These are phyloP conservation scores for Falco naumanni DNA, from an alignment of 2,797 vertebrate species.

Conservation along the genomic window DNA sequence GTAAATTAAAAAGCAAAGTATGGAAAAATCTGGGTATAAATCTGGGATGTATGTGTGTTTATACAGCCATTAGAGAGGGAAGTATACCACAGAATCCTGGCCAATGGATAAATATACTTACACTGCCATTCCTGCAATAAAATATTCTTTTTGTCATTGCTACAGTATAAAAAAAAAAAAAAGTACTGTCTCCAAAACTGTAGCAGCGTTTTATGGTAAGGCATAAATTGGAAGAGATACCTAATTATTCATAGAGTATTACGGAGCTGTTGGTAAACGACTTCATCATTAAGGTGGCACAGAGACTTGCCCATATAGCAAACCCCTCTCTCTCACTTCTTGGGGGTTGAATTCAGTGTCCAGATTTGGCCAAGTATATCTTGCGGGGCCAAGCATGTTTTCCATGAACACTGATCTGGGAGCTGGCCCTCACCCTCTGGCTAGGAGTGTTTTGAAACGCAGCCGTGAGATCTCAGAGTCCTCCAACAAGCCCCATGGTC, in stretches of 20 bases:
- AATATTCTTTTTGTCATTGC: constrained; percentile 21
- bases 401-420: not conserved
- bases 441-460: not conserved
- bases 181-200: not conserved
- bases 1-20: constrained; percentile 33
- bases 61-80: constrained; percentile 20
- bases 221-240: constrained; percentile 30
- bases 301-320: not conserved
- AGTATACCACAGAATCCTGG: not conserved
- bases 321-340: not conserved
- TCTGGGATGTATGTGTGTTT: constrained; percentile 6
- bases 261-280: not conserved
- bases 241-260: constrained; percentile 26
- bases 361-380: not conserved
- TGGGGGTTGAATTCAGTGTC: not conserved
- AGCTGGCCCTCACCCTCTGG: not conserved
- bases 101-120: not conserved
- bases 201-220: constrained; percentile 15
- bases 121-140: not conserved
- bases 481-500: fast-evolving
- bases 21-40: constrained; percentile 35
- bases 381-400: not conserved
- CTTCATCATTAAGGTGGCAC: not conserved
- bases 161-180: not conserved
- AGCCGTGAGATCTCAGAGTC: not conserved